Evolutionary conservation across 2,797 vertebrate genomes (phyloP).

Genomic region (Arctocebus calabarensis): DNA sequence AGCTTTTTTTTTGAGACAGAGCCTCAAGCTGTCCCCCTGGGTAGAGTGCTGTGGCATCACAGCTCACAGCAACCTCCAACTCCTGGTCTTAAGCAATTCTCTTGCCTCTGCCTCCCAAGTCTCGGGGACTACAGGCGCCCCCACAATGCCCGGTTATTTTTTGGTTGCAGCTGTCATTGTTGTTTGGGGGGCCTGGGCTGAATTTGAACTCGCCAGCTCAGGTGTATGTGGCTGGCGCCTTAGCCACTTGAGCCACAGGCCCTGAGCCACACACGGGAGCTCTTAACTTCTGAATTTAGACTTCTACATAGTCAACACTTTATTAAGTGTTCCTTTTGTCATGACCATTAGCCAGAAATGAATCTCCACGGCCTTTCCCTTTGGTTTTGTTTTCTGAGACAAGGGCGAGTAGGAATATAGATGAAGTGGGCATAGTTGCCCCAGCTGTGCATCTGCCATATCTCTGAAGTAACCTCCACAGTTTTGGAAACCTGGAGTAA

Average conservation of each 20-base stretch:
- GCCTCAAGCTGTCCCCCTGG: no score
- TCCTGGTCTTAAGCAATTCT: no score
- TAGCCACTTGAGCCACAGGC: no score
- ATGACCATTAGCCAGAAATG: not conserved
- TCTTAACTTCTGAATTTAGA: constrained; percentile 2
- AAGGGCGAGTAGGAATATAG: not conserved
- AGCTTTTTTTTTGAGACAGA: not conserved
- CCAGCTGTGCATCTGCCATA: not conserved
- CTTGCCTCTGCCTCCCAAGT: no score
- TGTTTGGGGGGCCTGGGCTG: no score
- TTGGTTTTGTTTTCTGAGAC: not conserved
- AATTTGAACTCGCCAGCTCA: no score
- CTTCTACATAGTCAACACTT: not conserved
- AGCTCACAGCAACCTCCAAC: no score
- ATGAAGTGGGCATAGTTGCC: not conserved
- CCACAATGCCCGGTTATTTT: no score
- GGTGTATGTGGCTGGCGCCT: no score
- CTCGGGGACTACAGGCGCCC: no score
- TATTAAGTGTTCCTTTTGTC: not conserved
- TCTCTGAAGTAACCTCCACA: constrained; percentile 1
- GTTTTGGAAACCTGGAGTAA: not conserved
- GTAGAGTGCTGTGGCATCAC: no score
- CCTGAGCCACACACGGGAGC: not conserved
- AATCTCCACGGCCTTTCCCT: not conserved
- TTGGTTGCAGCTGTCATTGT: no score